These are phyloP conservation scores for Empis livida DNA, from an alignment of 2,888 invertebrate species.

Conservation along the genomic window DNA sequence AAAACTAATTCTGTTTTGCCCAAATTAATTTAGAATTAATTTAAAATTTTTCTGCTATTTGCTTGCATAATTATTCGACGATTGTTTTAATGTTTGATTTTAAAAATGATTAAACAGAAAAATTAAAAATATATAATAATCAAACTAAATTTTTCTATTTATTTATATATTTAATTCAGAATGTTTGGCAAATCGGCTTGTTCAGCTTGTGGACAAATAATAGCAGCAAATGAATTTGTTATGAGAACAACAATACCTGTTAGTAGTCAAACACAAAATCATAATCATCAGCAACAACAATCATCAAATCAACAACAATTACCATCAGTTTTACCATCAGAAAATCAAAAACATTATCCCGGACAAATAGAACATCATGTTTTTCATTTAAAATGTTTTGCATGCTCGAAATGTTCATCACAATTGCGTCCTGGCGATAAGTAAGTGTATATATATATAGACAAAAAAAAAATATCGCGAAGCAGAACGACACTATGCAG, in stretches of 20 bases:
- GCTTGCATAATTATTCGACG: too few relatives aligned
- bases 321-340: conserved; percentile 14
- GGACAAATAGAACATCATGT: conserved; percentile 48
- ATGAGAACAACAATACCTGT: conserved; percentile 46
- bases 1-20: too few relatives aligned
- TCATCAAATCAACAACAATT: conserved; percentile 29
- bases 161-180: conserved; percentile 44
- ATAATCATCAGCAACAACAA: conserved; percentile 20
- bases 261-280: conserved; percentile 16
- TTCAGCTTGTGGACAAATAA: conserved; percentile 77
- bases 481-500: too few relatives aligned
- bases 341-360: conserved; percentile 17
- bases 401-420: conserved; percentile 80
- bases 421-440: conserved; percentile 81
- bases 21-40: too few relatives aligned
- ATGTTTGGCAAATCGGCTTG: conserved; percentile 83
- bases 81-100: too few relatives aligned
- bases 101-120: too few relatives aligned
- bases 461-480: neutral
- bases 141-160: too few relatives aligned
- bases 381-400: conserved; percentile 90
- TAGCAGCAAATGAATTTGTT: conserved; percentile 83
- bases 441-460: too few relatives aligned
- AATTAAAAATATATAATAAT: too few relatives aligned
- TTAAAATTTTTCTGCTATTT: too few relatives aligned